These are phyloP conservation scores for Clarias macrocephalus DNA, from an alignment of 2,113 vertebrate species.

Conservation along the genomic window DNA sequence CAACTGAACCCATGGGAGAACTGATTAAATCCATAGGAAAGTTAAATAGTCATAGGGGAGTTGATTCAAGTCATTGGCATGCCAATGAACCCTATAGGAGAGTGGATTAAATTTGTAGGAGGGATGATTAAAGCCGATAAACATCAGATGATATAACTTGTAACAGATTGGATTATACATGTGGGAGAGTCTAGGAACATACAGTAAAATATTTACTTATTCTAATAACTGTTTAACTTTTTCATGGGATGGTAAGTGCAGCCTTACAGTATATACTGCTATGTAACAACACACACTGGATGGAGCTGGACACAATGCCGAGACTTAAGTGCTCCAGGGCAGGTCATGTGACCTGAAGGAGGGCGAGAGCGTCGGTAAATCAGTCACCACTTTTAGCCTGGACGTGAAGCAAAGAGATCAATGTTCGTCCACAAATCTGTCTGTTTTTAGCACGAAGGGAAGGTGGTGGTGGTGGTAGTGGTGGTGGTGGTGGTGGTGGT, in stretches of 20 bases:
- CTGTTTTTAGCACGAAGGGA: constrained; percentile 61
- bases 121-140: too few relatives aligned
- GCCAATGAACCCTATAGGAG: not conserved
- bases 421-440: constrained; percentile 68
- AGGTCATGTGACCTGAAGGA: constrained; percentile 25
- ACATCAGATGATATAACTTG: not conserved
- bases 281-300: not conserved
- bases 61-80: too few relatives aligned
- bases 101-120: too few relatives aligned
- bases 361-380: not conserved
- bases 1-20: not conserved
- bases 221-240: too few relatives aligned
- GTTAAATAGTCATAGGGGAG: not conserved
- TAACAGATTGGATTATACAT: not conserved
- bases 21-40: not conserved
- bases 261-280: not conserved
- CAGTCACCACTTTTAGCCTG: constrained; percentile 7
- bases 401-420: constrained; percentile 65
- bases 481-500: too few relatives aligned
- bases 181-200: not conserved
- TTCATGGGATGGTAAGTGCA: not conserved
- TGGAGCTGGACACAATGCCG: not conserved
- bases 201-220: too few relatives aligned
- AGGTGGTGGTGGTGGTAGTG: not conserved
- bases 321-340: not conserved